Evolutionary conservation across 2,888 invertebrate species (phyloP), one percentile per base, ranked within the genome.

Genomic region (Drosophila sordidula): DNA sequence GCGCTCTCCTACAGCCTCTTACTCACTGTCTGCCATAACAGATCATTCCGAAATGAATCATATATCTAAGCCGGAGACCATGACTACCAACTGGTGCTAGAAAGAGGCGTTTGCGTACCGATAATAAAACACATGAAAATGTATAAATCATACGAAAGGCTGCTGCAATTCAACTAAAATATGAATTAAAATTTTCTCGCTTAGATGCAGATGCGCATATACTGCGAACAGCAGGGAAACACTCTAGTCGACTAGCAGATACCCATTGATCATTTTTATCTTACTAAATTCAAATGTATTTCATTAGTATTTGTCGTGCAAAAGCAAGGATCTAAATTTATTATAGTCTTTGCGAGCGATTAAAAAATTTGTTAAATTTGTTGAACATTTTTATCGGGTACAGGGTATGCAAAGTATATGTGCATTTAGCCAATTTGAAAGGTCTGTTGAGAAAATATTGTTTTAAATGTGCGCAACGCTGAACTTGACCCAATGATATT

Each of bases 401-500:
- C 64, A 64, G 64, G 65, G 64, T 64, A 64, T 46, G 6, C 12
- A 0, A 0, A 2, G 11, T 6, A 39, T 34, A 18, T 34, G 26
- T 45, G 12, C 52, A 38, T 41, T 14, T 41, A 38, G 52, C 57
- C 63, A 71, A 83, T 82, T 83, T 74, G 73, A 81, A 74, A 80
- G 65, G 75, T 67, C 70, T 73, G 49, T 72, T 64, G 61, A 57
- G 76, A 74, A 88, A 81, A 87, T 77, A 89, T 86, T 87, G 81
- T 84, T 77, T 84, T 75, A 84, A 80, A 75, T 83, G 78, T 74
- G 75, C 78, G 46, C 66, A 68, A 42, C 49, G 61, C 79, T 86
- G 88, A 88, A 87, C 87, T 87, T 87, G 87, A 87, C 87, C 87
- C 83, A 88, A 88, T 87, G 87, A 88, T 87, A 87, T 87, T 87